A percentile compares a stretch with the other conserved stretches of the same genome.
phyloP scores from a whole-genome alignment of 1,140 invertebrate species.

The Chionoecetes opilio region DNA sequence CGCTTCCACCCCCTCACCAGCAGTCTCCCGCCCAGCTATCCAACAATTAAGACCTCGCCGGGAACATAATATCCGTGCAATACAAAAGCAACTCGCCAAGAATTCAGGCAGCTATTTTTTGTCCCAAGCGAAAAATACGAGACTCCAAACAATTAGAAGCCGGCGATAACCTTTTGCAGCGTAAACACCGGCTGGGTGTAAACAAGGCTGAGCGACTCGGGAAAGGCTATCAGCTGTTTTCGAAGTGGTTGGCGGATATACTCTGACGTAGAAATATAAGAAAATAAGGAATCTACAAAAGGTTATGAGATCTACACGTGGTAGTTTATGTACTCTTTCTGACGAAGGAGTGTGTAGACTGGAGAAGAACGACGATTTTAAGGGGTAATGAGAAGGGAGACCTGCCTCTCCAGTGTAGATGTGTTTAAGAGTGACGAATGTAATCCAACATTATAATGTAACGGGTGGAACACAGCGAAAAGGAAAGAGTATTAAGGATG shows the following conservation, averaged over 20 bases:
- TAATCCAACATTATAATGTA: background rate
- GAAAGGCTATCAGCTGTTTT: background rate
- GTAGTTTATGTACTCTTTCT: too few relatives aligned
- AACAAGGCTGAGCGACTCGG: background rate
- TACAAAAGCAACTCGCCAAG: constrained; percentile 28
- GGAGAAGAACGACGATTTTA: too few relatives aligned
- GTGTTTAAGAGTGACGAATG: background rate
- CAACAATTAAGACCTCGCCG: background rate
- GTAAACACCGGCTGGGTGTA: constrained; percentile 14
- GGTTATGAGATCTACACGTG: too few relatives aligned
- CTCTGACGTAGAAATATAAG: background rate
- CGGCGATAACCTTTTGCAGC: background rate
- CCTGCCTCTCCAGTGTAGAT: background rate
- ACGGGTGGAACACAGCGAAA: background rate
- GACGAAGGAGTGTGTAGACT: too few relatives aligned
- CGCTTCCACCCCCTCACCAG: background rate
- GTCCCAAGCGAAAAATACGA: background rate
- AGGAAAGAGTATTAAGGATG: background rate
- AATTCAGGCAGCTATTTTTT: constrained; percentile 19
- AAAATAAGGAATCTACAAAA: background rate
- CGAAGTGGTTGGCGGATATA: too few relatives aligned
- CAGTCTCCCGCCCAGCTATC: background rate
- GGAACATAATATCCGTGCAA: background rate
- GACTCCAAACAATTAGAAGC: background rate
- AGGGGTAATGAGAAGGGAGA: too few relatives aligned